phyloP scores from a whole-genome alignment of 2,797 vertebrate species.

The Apogon hyalosoma region DNA sequence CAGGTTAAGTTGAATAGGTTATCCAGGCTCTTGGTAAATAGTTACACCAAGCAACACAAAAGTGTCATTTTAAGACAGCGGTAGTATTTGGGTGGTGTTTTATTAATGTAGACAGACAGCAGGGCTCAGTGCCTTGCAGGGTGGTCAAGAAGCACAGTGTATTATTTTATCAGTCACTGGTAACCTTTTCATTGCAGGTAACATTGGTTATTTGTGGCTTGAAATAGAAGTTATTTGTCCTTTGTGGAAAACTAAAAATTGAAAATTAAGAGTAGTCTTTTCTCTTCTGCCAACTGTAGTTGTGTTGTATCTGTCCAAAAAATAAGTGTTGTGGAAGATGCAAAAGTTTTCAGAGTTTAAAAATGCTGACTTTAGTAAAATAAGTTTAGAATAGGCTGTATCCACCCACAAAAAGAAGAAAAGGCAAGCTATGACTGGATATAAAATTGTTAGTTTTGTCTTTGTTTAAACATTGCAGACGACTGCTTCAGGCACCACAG shows the following conservation, averaged over 20 bases:
- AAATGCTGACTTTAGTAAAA: neutral
- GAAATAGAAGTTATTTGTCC: neutral
- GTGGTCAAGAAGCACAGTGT: neutral
- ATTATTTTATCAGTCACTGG: constrained; percentile 8
- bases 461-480: constrained; percentile 75
- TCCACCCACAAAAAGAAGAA: neutral
- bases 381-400: neutral
- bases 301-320: too few species aligned
- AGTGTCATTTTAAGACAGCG: neutral
- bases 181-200: constrained; percentile 50
- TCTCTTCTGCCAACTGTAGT: too few species aligned
- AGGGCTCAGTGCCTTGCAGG: constrained; percentile 8
- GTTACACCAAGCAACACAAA: too few species aligned
- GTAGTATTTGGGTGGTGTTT: neutral
- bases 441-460: constrained; percentile 1
- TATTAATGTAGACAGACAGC: constrained; percentile 11
- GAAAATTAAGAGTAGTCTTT: too few species aligned
- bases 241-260: neutral
- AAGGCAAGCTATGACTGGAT: neutral
- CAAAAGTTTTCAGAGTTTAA: neutral
- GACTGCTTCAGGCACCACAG: constrained; percentile 79
- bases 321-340: neutral
- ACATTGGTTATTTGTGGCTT: constrained; percentile 10
- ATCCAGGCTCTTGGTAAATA: too few species aligned
- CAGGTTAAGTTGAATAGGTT: too few species aligned